These are phyloP conservation scores for Allobates femoralis DNA, from an alignment of 2,797 vertebrate genomes.

Conservation along the genomic window DNA sequence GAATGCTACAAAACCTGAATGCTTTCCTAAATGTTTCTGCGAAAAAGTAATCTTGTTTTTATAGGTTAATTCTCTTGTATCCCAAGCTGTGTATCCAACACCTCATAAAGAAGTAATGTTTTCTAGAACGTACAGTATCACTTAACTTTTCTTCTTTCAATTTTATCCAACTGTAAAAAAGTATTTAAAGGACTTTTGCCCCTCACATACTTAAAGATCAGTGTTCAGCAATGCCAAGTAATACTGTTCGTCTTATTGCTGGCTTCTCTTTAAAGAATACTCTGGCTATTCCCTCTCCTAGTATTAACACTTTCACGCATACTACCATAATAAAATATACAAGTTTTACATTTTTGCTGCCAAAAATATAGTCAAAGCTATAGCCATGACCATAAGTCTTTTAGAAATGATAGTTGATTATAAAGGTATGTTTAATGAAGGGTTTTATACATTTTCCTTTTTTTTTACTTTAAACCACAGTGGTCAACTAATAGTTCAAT, in stretches of 20 bases:
- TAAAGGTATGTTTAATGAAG: not conserved
- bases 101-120: constrained; percentile 36
- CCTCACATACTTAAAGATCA: constrained; percentile 13
- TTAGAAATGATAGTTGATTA: not conserved
- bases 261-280: constrained; percentile 30
- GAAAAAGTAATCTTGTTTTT: constrained; percentile 19
- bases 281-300: constrained; percentile 27
- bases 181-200: constrained; percentile 13
- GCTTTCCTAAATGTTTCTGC: constrained; percentile 14
- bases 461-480: not conserved
- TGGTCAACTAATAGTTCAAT: not conserved
- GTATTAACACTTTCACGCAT: constrained; percentile 40
- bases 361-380: constrained; percentile 8
- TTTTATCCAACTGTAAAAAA: constrained; percentile 16
- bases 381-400: constrained; percentile 12
- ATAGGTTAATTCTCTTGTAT: constrained; percentile 2
- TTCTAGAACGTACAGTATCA: constrained; percentile 29
- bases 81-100: constrained; percentile 25
- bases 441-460: not conserved
- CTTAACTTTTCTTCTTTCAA: constrained; percentile 21
- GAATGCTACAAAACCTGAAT: not conserved
- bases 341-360: constrained; percentile 41
- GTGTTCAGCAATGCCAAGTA: constrained; percentile 24
- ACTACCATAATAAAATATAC: constrained; percentile 39
- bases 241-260: constrained; percentile 1